phyloP scores from a whole-genome alignment of 2,888 invertebrate species.

The Eilema caniola region DNA sequence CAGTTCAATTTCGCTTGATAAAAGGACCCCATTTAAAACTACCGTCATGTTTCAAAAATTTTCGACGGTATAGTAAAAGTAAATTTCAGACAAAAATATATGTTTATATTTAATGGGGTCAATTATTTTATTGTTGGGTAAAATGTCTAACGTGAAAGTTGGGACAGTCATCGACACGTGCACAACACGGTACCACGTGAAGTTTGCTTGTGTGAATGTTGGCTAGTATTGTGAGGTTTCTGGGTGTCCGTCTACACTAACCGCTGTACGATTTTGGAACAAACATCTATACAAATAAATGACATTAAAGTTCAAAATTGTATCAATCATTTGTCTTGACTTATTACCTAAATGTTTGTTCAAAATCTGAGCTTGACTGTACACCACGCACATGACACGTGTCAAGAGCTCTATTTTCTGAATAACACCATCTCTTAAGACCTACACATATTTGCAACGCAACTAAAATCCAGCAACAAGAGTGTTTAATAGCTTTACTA shows the following conservation, averaged over 20 bases:
- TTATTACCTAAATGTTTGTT: constrained; percentile 3
- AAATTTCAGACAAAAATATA: constrained; percentile 42
- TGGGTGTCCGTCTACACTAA: constrained; percentile 27
- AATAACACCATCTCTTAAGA: not conserved
- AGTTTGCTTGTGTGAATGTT: constrained; percentile 66
- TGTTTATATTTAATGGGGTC: constrained; percentile 35
- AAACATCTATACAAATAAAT: not conserved
- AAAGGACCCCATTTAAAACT: not conserved
- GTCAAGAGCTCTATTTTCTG: constrained; percentile 11
- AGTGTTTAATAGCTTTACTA: not conserved
- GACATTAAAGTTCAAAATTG: not conserved
- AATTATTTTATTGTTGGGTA: constrained; percentile 21
- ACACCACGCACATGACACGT: constrained; percentile 26
- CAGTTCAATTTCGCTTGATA: constrained; percentile 8
- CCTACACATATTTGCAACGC: constrained; percentile 10
- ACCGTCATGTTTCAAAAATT: not conserved
- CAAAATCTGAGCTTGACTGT: constrained; percentile 7
- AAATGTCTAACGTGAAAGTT: constrained; percentile 32
- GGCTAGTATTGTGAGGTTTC: constrained; percentile 52
- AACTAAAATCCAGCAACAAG: not conserved
- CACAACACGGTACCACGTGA: constrained; percentile 52
- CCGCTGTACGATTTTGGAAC: constrained; percentile 10
- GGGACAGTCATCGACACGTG: constrained; percentile 55
- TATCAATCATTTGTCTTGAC: not conserved
- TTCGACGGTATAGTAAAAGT: constrained; percentile 26